Percentiles rank a stretch among this genome's conserved stretches.
Conservation (phyloP, 2,888 invertebrate species). For the Dolichopus griseipennis region DNA sequence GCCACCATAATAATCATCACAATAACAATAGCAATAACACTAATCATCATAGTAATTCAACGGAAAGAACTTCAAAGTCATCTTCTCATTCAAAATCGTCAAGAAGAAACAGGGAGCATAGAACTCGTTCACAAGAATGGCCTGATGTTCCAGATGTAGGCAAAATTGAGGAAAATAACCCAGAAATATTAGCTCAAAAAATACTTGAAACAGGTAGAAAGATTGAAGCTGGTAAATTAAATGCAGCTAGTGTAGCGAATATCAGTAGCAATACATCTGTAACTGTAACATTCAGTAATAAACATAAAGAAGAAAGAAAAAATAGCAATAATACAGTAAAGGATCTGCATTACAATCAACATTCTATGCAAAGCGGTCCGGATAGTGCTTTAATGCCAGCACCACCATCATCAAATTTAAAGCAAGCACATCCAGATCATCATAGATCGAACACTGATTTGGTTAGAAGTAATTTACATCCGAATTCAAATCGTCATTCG, state of each 20-base stretch:
- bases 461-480: constrained; percentile 10
- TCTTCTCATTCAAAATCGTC: constrained; percentile 44
- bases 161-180: constrained; percentile 86
- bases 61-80: constrained; percentile 23
- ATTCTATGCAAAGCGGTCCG: constrained; percentile 21
- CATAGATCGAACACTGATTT: neutral
- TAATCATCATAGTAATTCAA: constrained; percentile 6
- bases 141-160: constrained; percentile 83
- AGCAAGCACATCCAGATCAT: neutral
- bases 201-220: constrained; percentile 82
- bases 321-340: constrained; percentile 15
- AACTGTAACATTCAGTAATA: constrained; percentile 31
- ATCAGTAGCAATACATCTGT: constrained; percentile 32
- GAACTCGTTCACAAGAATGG: constrained; percentile 82
- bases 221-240: constrained; percentile 72
- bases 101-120: constrained; percentile 60
- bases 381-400: constrained; percentile 43
- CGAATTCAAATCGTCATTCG: neutral
- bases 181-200: constrained; percentile 80
- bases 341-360: constrained; percentile 16
- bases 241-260: constrained; percentile 25
- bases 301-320: constrained; percentile 44
- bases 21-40: neutral
- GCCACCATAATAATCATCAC: neutral
- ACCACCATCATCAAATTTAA: constrained; percentile 26